Conservation (phyloP, 2,113 vertebrate genomes). For the Lepidothrix coronata region DNA sequence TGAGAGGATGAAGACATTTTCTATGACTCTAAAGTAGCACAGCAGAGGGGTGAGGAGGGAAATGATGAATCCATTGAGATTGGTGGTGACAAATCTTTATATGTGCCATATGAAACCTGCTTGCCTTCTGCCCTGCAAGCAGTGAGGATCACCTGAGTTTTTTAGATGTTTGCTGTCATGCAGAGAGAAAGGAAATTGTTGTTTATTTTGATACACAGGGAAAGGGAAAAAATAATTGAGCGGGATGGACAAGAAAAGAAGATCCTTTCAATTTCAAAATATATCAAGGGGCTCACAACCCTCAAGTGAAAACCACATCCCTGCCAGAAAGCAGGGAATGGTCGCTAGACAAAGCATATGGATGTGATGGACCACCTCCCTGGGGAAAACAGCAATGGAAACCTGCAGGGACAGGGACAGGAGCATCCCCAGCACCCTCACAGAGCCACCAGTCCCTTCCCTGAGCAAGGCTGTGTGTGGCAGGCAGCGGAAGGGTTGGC, state of each 20-base stretch:
- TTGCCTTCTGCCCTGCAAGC: slow-evolving; percentile 12
- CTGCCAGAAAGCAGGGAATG: not conserved
- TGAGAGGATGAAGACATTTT: not conserved
- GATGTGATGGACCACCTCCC: not conserved
- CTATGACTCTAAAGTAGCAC: not conserved
- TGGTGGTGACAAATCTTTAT: not conserved
- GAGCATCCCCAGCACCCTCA: accelerated
- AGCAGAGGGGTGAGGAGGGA: not conserved
- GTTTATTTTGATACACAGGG: not conserved
- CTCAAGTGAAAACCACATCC: not conserved
- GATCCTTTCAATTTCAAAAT: not conserved
- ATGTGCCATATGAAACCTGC: slow-evolving; percentile 15
- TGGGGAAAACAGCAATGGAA: not conserved
- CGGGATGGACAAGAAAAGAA: not conserved
- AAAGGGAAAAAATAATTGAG: not conserved
- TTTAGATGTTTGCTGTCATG: slow-evolving; percentile 6
- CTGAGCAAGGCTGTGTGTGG: accelerated
- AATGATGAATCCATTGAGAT: not conserved
- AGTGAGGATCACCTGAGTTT: slow-evolving; percentile 58
- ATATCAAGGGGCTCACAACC: not conserved
- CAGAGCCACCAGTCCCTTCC: accelerated
- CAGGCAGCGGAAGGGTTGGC: accelerated
- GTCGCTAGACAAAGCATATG: accelerated
- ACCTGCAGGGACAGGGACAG: not conserved
- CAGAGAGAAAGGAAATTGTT: not conserved